phyloP scores from a whole-genome alignment of 2,888 invertebrate species.

The Cryptocephalus moraei region DNA sequence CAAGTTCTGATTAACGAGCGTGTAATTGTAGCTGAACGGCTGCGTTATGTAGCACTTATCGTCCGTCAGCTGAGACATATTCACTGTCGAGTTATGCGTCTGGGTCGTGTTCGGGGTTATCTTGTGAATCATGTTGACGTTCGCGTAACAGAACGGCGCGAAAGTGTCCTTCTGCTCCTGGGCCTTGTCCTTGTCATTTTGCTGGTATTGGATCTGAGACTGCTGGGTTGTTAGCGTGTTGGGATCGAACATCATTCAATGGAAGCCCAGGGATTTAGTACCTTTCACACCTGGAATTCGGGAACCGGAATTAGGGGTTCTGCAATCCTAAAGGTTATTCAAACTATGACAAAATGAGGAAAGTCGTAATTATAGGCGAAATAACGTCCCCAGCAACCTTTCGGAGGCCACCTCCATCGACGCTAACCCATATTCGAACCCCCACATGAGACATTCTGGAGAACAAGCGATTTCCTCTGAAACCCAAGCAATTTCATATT shows the following conservation, averaged over 20 bases:
- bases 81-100: conserved; percentile 41
- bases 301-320: too few relatives aligned
- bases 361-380: too few relatives aligned
- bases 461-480: too few relatives aligned
- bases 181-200: conserved; percentile 28
- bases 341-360: too few relatives aligned
- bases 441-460: too few relatives aligned
- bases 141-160: conserved; percentile 60
- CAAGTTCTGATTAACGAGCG: conserved; percentile 74
- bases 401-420: too few relatives aligned
- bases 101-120: conserved; percentile 37
- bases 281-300: too few relatives aligned
- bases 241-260: conserved; percentile 35
- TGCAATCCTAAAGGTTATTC: too few relatives aligned
- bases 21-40: conserved; percentile 72
- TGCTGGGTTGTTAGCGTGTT: conserved; percentile 38
- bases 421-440: too few relatives aligned
- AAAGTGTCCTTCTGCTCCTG: conserved; percentile 41
- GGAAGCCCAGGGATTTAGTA: too few relatives aligned
- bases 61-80: conserved; percentile 55
- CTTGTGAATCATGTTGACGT: conserved; percentile 60
- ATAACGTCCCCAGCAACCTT: too few relatives aligned
- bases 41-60: conserved; percentile 69
- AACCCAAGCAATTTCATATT: too few relatives aligned
- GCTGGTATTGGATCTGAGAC: conserved; percentile 34